Conservation (phyloP, 1,140 invertebrate genomes). For the Micrasema minimum region DNA sequence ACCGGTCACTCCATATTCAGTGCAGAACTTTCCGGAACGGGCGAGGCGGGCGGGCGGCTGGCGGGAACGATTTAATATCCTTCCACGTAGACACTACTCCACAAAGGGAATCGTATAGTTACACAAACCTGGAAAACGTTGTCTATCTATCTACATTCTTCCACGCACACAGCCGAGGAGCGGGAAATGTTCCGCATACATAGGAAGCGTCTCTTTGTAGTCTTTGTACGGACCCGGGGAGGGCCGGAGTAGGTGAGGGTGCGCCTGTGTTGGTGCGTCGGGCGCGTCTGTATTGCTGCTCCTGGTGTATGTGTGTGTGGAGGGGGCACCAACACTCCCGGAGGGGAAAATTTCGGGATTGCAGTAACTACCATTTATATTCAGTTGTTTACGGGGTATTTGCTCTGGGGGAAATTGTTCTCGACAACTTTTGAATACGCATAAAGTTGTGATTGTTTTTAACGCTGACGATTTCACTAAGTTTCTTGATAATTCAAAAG, state of each 20-base stretch:
- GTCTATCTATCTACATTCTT: slow-evolving; percentile 23
- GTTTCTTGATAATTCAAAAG: too few relatives aligned
- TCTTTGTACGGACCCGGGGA: not conserved
- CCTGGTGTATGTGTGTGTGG: not conserved
- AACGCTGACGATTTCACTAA: too few relatives aligned
- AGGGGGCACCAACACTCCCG: not conserved
- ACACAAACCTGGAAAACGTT: slow-evolving; percentile 36
- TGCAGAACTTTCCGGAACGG: slow-evolving; percentile 47
- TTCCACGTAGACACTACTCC: slow-evolving; percentile 51
- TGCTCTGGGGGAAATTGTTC: slow-evolving; percentile 11
- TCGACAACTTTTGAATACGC: slow-evolving; percentile 3
- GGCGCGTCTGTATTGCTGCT: not conserved
- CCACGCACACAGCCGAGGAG: not conserved
- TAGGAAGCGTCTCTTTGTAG: slow-evolving; percentile 24
- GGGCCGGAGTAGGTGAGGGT: not conserved
- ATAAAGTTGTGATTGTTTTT: slow-evolving; percentile 4
- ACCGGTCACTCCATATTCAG: slow-evolving; percentile 52
- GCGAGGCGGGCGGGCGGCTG: slow-evolving; percentile 6
- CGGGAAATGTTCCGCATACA: slow-evolving; percentile 34
- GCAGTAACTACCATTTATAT: slow-evolving; percentile 37
- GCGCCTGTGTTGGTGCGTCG: slow-evolving; percentile 6
- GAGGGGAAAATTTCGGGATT: slow-evolving; percentile 31
- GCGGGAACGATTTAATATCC: slow-evolving; percentile 48
- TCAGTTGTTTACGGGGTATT: slow-evolving; percentile 32
- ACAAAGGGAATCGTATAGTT: slow-evolving; percentile 41